phyloP scores from a whole-genome alignment of 2,888 invertebrate species.

The Ormyrus nitidulus region DNA sequence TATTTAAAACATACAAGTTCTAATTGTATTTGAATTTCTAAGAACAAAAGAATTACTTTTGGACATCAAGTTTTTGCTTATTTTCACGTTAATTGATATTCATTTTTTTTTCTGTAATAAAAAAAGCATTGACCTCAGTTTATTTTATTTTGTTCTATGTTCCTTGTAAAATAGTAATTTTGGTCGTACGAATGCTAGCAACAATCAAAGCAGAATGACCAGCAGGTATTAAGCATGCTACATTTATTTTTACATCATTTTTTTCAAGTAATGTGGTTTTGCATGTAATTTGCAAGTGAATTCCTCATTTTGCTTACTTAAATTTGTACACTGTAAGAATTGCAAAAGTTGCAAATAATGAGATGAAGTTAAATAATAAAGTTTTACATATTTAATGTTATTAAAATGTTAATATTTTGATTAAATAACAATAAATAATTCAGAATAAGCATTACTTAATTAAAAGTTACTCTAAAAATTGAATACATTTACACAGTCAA shows the following conservation, averaged over 20 bases:
- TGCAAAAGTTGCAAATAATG: too few relatives aligned
- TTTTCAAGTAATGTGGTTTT: constrained; percentile 6
- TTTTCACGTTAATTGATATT: neutral
- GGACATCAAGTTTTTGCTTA: neutral
- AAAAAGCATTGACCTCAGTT: neutral
- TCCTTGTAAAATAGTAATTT: constrained; percentile 53
- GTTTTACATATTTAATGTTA: too few relatives aligned
- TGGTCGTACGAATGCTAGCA: constrained; percentile 52
- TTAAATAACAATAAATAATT: too few relatives aligned
- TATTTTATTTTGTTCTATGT: constrained; percentile 53
- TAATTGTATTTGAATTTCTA: constrained; percentile 5
- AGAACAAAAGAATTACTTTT: neutral
- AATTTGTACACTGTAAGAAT: too few relatives aligned
- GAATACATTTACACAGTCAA: too few relatives aligned
- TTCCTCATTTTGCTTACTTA: neutral
- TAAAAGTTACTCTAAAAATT: too few relatives aligned
- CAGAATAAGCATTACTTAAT: too few relatives aligned
- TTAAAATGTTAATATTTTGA: too few relatives aligned
- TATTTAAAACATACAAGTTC: constrained; percentile 3
- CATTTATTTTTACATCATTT: constrained; percentile 40
- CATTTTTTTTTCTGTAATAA: neutral
- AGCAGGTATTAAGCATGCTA: constrained; percentile 51
- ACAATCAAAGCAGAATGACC: constrained; percentile 55
- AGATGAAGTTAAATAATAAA: too few relatives aligned
- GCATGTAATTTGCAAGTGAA: constrained; percentile 15